Evolutionary conservation across 2,113 vertebrate species (phyloP).

Genomic region (Cebidichthys violaceus): DNA sequence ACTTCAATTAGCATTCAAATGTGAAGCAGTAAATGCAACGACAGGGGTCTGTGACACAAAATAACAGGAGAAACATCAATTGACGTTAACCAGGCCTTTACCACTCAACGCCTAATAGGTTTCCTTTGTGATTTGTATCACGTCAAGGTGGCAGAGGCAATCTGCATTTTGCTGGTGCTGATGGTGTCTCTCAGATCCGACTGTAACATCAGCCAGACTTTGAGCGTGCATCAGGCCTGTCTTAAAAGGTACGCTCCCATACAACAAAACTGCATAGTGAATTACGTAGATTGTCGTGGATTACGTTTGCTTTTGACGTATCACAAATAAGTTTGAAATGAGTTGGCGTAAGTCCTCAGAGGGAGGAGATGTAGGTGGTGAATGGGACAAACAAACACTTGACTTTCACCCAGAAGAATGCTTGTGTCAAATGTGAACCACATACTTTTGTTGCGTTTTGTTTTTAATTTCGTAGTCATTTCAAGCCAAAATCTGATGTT

Average conservation of each 20-base stretch:
- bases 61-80: constrained; percentile 51
- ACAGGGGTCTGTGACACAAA: constrained; percentile 49
- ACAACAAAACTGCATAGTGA: neutral
- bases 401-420: no score
- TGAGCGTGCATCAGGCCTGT: constrained; percentile 37
- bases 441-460: neutral
- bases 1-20: constrained; percentile 64
- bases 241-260: neutral
- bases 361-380: neutral
- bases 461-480: no score
- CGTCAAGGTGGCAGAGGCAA: constrained; percentile 60
- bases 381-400: neutral
- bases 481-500: no score
- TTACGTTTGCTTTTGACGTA: neutral
- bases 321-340: neutral
- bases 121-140: constrained; percentile 44
- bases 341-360: neutral
- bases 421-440: neutral
- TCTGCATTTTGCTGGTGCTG: constrained; percentile 74
- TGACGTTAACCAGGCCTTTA: constrained; percentile 20
- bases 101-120: constrained; percentile 37
- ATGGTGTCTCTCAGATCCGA: constrained; percentile 57
- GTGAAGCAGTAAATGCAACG: constrained; percentile 52
- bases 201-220: constrained; percentile 30
- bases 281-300: neutral